Percentiles rank a stretch among this genome's conserved stretches.
Conservation (phyloP, 2,888 invertebrate genomes). For the Agrotis segetum region DNA sequence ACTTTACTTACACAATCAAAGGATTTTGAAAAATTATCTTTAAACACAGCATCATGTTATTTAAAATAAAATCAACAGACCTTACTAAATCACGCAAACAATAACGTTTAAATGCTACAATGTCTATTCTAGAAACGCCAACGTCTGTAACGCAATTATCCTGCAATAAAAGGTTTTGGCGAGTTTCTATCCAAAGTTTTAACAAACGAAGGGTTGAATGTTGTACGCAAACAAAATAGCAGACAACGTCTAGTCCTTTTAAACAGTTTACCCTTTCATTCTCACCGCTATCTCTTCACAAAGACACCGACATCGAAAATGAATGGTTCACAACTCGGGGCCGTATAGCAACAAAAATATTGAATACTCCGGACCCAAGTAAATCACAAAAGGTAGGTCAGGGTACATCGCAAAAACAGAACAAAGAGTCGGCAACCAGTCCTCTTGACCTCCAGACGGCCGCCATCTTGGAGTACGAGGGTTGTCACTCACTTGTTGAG, state of each 20-base stretch:
- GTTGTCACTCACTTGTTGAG: constrained; percentile 59
- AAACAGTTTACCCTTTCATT: constrained; percentile 15
- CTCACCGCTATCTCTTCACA: constrained; percentile 10
- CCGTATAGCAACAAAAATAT: constrained; percentile 53
- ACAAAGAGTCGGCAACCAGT: constrained; percentile 79
- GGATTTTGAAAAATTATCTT: too few species aligned
- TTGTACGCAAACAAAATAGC: neutral
- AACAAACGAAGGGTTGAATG: neutral
- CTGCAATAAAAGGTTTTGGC: neutral
- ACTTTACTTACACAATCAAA: too few species aligned
- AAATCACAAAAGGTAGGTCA: constrained; percentile 85
- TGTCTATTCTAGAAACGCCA: neutral
- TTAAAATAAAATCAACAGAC: too few species aligned
- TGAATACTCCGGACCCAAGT: constrained; percentile 68
- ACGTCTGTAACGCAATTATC: neutral
- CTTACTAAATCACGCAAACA: neutral
- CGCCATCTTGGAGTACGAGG: constrained; percentile 67
- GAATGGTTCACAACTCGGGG: constrained; percentile 21
- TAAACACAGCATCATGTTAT: too few species aligned
- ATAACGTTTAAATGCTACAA: neutral
- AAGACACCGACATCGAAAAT: constrained; percentile 34
- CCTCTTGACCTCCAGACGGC: constrained; percentile 80
- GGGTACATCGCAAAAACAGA: constrained; percentile 76
- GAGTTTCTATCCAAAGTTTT: neutral
- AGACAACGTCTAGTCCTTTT: neutral